Evolutionary conservation across 2,113 vertebrate genomes (phyloP).

Genomic region (Gopherus evgoodei): DNA sequence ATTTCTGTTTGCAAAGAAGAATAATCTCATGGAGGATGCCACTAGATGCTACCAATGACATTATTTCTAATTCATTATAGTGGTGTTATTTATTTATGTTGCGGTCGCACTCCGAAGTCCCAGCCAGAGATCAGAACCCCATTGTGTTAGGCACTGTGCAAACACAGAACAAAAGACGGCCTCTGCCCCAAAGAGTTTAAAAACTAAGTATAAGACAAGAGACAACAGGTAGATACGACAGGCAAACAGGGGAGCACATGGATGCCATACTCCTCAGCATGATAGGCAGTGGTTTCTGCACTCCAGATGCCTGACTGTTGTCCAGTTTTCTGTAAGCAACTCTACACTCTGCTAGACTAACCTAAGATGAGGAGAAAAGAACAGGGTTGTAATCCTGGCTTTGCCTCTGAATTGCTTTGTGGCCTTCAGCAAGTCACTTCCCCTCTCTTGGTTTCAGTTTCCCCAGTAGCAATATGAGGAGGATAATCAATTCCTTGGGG

Average conservation of each 20-base stretch:
- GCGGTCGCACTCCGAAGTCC: background rate
- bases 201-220: background rate
- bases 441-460: background rate
- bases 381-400: background rate
- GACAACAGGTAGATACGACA: background rate
- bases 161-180: background rate
- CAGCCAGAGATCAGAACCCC: background rate
- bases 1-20: background rate
- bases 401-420: background rate
- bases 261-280: background rate
- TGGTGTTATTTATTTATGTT: background rate
- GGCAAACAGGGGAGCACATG: background rate
- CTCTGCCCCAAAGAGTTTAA: background rate
- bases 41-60: background rate
- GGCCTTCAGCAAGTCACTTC: rapidly evolving
- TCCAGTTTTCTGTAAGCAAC: rapidly evolving
- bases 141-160: background rate
- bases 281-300: background rate
- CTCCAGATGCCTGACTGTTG: background rate
- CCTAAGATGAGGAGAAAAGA: background rate
- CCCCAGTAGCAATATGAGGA: background rate
- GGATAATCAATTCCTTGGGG: background rate
- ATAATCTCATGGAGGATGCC: background rate
- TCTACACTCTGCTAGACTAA: rapidly evolving
- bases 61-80: background rate